A percentile compares a stretch with the other conserved stretches of the same genome.
Conservation (phyloP, 2,888 invertebrate genomes). For the Tridacna crocea region DNA sequence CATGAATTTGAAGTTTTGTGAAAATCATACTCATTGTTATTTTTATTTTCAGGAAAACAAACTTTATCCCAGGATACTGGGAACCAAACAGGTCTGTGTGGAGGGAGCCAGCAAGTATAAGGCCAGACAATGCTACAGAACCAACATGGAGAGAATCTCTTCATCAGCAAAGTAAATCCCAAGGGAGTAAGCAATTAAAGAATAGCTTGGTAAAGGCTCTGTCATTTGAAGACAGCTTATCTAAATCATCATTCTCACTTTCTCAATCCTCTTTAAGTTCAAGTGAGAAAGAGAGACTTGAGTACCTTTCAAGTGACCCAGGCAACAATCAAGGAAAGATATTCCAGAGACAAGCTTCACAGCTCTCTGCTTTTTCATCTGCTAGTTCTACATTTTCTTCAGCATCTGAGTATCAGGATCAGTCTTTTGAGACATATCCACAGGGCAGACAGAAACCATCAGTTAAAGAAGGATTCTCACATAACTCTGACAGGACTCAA, state of each 20-base stretch:
- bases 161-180: too few species aligned
- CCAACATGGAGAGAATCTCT: too few species aligned
- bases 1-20: too few species aligned
- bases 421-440: not conserved
- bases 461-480: too few species aligned
- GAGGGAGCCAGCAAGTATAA: conserved; percentile 1
- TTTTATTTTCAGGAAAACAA: conserved; percentile 1
- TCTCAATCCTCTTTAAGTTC: conserved; percentile 51
- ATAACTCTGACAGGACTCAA: too few species aligned
- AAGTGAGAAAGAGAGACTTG: conserved; percentile 40
- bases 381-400: conserved; percentile 22
- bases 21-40: not conserved
- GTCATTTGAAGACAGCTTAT: conserved; percentile 48
- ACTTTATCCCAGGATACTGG: not conserved
- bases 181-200: too few species aligned
- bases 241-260: conserved; percentile 36
- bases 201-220: conserved; percentile 8
- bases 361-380: conserved; percentile 34
- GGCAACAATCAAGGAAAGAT: not conserved
- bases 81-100: conserved; percentile 3
- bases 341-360: conserved; percentile 25
- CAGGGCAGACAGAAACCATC: not conserved
- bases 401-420: not conserved
- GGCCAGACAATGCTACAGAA: not conserved
- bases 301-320: not conserved